Percentiles rank a stretch among this genome's conserved stretches.
Conservation (phyloP, 2,113 vertebrate species). For the Mungos mungo region DNA sequence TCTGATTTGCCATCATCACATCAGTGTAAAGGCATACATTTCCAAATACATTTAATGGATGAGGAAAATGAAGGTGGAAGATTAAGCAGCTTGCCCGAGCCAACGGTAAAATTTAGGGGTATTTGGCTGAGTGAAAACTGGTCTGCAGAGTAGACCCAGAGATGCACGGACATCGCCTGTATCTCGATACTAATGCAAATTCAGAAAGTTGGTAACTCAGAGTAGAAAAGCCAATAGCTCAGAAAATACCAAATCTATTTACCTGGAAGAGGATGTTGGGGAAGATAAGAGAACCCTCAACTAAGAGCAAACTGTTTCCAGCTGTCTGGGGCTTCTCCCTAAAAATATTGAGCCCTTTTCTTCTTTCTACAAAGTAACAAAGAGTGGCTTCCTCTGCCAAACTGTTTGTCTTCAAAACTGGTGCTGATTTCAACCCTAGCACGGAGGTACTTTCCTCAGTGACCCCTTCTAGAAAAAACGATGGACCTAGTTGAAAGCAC, state of each 20-base stretch:
- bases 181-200: background rate
- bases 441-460: background rate
- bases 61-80: background rate
- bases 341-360: background rate
- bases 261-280: background rate
- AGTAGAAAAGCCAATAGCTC: background rate
- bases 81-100: background rate
- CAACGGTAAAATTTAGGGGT: background rate
- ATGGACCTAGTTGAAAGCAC: background rate
- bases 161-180: background rate
- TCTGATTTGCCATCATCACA: constrained; percentile 14
- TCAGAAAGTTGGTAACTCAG: background rate
- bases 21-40: background rate
- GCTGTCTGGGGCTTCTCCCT: background rate
- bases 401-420: background rate
- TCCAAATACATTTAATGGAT: background rate
- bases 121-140: background rate
- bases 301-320: background rate
- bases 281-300: background rate
- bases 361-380: background rate
- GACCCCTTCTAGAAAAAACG: background rate
- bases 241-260: background rate
- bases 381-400: background rate
- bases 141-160: background rate
- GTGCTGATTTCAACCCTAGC: background rate